Evolutionary conservation across 2,113 vertebrate species (phyloP).

Genomic region (Peromyscus leucopus): DNA sequence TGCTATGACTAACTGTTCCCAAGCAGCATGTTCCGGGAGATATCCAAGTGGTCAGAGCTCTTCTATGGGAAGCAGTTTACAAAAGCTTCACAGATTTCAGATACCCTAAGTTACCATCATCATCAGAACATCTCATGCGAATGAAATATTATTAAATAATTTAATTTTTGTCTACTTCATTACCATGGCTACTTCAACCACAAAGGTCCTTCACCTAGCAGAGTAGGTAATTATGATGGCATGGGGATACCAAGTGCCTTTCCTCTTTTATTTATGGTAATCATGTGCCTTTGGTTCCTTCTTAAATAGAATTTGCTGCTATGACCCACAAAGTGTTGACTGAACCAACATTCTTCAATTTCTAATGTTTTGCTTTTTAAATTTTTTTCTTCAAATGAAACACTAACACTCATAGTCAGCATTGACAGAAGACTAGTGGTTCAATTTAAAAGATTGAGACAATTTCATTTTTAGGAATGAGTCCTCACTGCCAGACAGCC

Average conservation of each 20-base stretch:
- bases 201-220: neutral
- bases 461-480: neutral
- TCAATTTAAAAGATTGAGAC: neutral
- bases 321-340: neutral
- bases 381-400: neutral
- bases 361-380: neutral
- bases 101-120: neutral
- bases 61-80: neutral
- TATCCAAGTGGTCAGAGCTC: neutral
- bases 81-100: slow-evolving; percentile 15
- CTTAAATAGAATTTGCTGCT: neutral
- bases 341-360: neutral
- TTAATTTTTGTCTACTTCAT: neutral
- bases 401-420: neutral
- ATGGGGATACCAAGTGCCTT: neutral
- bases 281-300: neutral
- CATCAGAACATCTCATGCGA: neutral
- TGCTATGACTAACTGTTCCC: slow-evolving; percentile 23
- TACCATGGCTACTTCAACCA: neutral
- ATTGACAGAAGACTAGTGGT: neutral
- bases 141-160: neutral
- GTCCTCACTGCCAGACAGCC: neutral
- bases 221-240: neutral
- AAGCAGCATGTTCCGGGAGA: slow-evolving; percentile 48
- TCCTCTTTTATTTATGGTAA: neutral